These are phyloP conservation scores for Callospermophilus lateralis DNA, from an alignment of 2,113 vertebrate species.

Conservation along the genomic window DNA sequence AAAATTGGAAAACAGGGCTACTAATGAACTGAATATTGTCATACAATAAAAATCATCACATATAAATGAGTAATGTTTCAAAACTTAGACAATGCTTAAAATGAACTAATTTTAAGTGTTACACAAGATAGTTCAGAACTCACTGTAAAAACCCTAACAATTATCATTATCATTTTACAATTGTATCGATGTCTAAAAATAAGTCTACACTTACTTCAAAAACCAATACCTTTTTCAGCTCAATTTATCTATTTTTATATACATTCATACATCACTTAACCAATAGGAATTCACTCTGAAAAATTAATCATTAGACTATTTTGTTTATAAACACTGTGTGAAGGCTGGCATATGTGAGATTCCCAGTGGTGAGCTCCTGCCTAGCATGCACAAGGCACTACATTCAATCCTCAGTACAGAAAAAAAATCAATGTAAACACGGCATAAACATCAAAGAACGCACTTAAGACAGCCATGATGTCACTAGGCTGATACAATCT, in stretches of 20 bases:
- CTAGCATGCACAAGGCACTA: too few relatives aligned
- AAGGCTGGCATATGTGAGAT: not conserved
- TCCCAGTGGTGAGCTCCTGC: too few relatives aligned
- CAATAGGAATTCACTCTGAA: not conserved
- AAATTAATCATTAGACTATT: not conserved
- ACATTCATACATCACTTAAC: not conserved
- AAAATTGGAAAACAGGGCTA: not conserved
- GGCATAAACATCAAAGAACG: not conserved
- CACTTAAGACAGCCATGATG: not conserved
- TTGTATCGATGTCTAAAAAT: not conserved
- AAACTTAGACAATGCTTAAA: not conserved
- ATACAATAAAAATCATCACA: slow-evolving; percentile 16
- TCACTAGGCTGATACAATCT: not conserved
- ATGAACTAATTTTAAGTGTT: not conserved
- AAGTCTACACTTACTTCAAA: not conserved
- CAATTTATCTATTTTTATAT: not conserved
- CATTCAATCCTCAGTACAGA: too few relatives aligned
- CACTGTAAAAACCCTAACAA: not conserved
- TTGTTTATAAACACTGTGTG: not conserved
- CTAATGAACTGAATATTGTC: not conserved
- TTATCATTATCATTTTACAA: not conserved
- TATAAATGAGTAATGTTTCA: not conserved
- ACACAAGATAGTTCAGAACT: not conserved
- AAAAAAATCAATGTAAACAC: too few relatives aligned
- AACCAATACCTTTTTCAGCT: not conserved